Evolutionary conservation across 1,140 invertebrate species (phyloP).

Genomic region (Pantala flavescens): DNA sequence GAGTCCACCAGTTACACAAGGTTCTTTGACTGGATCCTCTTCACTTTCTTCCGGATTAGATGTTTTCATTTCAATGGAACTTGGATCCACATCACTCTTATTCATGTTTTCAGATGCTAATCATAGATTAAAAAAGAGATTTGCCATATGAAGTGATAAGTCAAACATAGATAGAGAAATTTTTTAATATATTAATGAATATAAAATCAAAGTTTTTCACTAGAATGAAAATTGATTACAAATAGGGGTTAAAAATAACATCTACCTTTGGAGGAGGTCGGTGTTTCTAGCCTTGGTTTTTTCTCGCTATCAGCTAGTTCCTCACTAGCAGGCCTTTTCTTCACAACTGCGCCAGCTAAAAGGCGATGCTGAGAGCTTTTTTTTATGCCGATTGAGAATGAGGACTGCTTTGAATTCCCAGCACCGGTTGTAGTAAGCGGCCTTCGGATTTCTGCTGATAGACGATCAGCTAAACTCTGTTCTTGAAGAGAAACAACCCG

Average conservation of each 20-base stretch:
- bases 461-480: constrained; percentile 53
- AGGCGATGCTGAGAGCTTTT: constrained; percentile 40
- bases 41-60: background rate
- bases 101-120: no score
- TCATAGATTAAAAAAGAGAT: background rate
- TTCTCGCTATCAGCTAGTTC: background rate
- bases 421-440: constrained; percentile 29
- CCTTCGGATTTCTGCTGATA: constrained; percentile 44
- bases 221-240: no score
- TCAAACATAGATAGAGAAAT: background rate
- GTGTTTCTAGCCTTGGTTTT: background rate
- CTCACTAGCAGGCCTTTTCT: constrained; percentile 32
- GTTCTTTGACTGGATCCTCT: background rate
- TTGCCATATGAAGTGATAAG: background rate
- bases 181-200: no score
- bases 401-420: constrained; percentile 28
- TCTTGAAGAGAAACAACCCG: constrained; percentile 67
- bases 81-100: no score
- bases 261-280: no score
- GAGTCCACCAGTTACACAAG: constrained; percentile 30
- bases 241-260: no score
- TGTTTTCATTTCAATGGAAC: background rate
- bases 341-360: constrained; percentile 47
- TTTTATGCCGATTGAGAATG: background rate
- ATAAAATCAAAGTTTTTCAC: no score